Conservation (phyloP, 2,113 vertebrate genomes). For the Hystrix cristata region DNA sequence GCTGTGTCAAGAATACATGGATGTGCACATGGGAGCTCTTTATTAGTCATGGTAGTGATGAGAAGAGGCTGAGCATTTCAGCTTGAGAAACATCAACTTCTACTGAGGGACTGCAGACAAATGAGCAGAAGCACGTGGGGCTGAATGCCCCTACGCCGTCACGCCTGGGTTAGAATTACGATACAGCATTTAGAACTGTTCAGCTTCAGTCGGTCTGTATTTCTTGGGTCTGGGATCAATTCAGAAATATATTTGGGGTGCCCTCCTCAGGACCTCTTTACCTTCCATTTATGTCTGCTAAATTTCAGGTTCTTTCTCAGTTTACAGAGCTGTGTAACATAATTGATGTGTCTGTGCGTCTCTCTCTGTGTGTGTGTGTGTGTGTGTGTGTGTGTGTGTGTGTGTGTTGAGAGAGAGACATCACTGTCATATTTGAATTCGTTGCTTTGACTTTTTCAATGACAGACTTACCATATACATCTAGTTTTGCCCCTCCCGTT, state of each 20-base stretch:
- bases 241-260: slow-evolving; percentile 59
- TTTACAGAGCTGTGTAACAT: slow-evolving; percentile 7
- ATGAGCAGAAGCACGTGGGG: background rate
- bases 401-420: background rate
- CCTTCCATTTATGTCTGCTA: slow-evolving; percentile 54
- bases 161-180: background rate
- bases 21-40: background rate
- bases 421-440: slow-evolving; percentile 45
- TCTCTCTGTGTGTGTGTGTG: background rate
- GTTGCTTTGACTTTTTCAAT: background rate
- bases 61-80: background rate
- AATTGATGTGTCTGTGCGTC: background rate
- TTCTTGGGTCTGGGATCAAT: slow-evolving; percentile 49
- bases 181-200: background rate
- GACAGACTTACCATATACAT: background rate
- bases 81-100: background rate
- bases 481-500: background rate
- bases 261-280: background rate
- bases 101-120: background rate
- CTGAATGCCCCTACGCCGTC: background rate
- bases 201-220: background rate
- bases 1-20: background rate
- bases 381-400: background rate
- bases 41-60: background rate
- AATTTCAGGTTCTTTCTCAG: slow-evolving; percentile 52